Conservation (phyloP, 1,140 invertebrate genomes). For the Homarus americanus region DNA sequence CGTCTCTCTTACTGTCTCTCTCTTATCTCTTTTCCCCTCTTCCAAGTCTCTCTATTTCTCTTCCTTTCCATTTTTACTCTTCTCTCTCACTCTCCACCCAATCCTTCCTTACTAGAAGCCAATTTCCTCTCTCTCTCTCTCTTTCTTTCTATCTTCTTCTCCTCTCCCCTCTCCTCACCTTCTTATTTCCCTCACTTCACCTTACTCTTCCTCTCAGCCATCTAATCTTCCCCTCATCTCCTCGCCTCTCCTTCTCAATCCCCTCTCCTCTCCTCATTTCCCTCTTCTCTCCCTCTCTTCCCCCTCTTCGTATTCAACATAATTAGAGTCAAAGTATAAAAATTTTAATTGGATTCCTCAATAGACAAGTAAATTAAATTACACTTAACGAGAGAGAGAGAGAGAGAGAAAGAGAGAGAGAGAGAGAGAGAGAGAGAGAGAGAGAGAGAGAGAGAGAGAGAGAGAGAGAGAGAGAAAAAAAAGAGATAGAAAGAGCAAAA, state of each 20-base stretch:
- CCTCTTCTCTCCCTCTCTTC: background rate
- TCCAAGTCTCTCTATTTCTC: slow-evolving; percentile 18
- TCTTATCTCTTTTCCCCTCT: slow-evolving; percentile 13
- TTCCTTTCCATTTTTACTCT: slow-evolving; percentile 4
- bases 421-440: slow-evolving; percentile 10
- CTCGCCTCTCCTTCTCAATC: background rate
- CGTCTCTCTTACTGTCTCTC: slow-evolving; percentile 4
- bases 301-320: background rate
- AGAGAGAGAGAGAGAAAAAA: slow-evolving; percentile 11
- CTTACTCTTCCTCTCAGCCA: background rate
- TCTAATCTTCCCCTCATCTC: background rate
- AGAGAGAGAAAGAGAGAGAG: background rate
- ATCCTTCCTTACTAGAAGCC: slow-evolving; percentile 4
- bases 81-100: slow-evolving; percentile 18
- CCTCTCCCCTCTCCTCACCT: background rate
- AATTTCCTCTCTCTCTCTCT: slow-evolving; percentile 32
- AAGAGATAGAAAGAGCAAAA: too few relatives aligned
- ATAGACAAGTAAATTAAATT: background rate
- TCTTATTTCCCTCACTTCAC: background rate
- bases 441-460: slow-evolving; percentile 2
- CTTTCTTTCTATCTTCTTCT: slow-evolving; percentile 3
- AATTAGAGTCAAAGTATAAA: background rate
- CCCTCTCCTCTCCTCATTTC: background rate
- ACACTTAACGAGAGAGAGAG: too few relatives aligned
- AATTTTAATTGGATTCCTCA: background rate